phyloP scores from a whole-genome alignment of 1,140 invertebrate species.

The Zaprionus tsacasi region DNA sequence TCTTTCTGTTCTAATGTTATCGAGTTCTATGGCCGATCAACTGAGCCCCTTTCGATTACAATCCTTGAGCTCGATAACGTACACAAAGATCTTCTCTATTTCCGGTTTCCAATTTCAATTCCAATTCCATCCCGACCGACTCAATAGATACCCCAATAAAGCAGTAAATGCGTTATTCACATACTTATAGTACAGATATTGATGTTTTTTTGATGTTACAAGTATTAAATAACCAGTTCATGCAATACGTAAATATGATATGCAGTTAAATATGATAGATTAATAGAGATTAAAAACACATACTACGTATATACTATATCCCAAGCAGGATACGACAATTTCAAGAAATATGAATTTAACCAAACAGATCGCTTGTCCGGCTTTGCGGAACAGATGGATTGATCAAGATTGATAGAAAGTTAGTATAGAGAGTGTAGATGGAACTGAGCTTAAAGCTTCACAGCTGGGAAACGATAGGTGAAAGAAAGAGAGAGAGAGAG shows the following conservation, averaged over 20 bases:
- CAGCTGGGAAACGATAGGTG: conserved; percentile 1
- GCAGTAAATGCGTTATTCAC: not conserved
- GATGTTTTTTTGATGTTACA: not conserved
- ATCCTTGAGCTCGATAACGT: not conserved
- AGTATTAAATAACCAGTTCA: not conserved
- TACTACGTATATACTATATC: not conserved
- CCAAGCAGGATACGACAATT: conserved; percentile 1
- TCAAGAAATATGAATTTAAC: conserved; percentile 16
- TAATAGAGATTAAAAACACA: not conserved
- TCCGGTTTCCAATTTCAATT: not conserved
- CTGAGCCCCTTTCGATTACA: not conserved
- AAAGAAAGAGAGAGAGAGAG: conserved; percentile 9
- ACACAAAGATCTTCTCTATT: not conserved
- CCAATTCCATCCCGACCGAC: not conserved
- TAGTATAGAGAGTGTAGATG: not conserved
- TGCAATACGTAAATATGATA: not conserved
- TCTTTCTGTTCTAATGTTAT: not conserved
- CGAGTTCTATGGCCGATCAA: not conserved
- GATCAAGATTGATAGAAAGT: not conserved
- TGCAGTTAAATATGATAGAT: not conserved
- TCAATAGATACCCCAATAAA: too few species aligned
- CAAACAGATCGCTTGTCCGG: not conserved
- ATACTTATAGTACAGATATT: not conserved
- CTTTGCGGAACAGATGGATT: too few species aligned
- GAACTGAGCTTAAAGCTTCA: not conserved